These are phyloP conservation scores for Limenitis camilla DNA, from an alignment of 2,888 invertebrate species.

Conservation along the genomic window DNA sequence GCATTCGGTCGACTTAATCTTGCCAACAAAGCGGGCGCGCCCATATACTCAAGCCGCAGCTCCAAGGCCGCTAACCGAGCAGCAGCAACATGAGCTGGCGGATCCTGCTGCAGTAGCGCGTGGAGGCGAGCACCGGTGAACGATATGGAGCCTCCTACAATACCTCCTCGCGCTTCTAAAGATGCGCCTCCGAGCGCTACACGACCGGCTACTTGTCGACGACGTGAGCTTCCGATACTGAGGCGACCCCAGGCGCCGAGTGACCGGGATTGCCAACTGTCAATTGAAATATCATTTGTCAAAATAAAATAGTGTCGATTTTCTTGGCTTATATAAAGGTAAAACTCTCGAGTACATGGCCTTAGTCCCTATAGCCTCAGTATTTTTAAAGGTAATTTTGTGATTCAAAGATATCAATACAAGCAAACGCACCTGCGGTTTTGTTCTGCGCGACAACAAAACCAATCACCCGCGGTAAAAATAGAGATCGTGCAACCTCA, in stretches of 20 bases:
- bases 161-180: constrained; percentile 96
- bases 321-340: too few relatives aligned
- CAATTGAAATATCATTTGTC: constrained; percentile 1
- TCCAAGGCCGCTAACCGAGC: constrained; percentile 89
- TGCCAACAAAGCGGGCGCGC: constrained; percentile 94
- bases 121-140: constrained; percentile 91
- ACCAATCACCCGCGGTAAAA: too few relatives aligned
- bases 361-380: too few relatives aligned
- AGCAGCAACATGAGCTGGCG: constrained; percentile 90
- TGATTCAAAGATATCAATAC: too few relatives aligned
- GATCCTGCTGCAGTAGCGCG: constrained; percentile 78
- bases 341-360: too few relatives aligned
- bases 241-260: constrained; percentile 93
- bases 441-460: too few relatives aligned
- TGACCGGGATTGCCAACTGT: constrained; percentile 92
- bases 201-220: constrained; percentile 93
- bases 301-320: too few relatives aligned
- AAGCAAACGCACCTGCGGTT: too few relatives aligned
- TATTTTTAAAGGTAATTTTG: too few relatives aligned
- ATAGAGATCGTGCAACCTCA: too few relatives aligned
- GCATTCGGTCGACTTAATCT: constrained; percentile 88
- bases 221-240: constrained; percentile 94
- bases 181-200: constrained; percentile 91
- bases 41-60: constrained; percentile 97
- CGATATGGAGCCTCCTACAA: constrained; percentile 96